Conservation (phyloP, 1,140 invertebrate species). For the Phocides pigmalion region DNA sequence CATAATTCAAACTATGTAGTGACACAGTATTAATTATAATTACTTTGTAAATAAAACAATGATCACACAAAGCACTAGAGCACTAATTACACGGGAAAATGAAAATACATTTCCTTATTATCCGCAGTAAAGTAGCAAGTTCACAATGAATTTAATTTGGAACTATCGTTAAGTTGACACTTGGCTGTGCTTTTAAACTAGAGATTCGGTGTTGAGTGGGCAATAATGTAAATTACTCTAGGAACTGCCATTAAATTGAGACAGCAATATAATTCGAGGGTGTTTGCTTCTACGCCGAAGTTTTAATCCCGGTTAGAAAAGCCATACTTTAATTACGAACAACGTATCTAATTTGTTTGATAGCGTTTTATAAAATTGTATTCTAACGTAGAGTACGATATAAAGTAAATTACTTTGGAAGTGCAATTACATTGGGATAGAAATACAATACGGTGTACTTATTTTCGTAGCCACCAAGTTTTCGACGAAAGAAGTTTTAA, state of each 20-base stretch:
- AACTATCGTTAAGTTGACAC: slow-evolving; percentile 32
- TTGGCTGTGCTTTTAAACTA: slow-evolving; percentile 24
- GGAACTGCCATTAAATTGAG: slow-evolving; percentile 28
- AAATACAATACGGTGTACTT: neutral
- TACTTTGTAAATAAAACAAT: too few species aligned
- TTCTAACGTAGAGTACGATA: neutral
- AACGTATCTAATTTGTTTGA: slow-evolving; percentile 1
- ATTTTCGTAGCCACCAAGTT: neutral
- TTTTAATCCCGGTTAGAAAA: slow-evolving; percentile 29
- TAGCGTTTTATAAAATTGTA: neutral
- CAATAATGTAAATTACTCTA: slow-evolving; percentile 29
- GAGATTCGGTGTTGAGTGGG: slow-evolving; percentile 24
- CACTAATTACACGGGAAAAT: neutral
- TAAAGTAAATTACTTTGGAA: neutral
- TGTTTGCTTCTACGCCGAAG: slow-evolving; percentile 17
- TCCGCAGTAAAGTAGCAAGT: slow-evolving; percentile 12
- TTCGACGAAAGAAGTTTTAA: neutral
- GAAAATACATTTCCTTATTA: slow-evolving; percentile 9
- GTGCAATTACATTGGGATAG: neutral
- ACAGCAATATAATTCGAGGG: slow-evolving; percentile 31
- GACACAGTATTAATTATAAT: too few species aligned
- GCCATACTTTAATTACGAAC: slow-evolving; percentile 23
- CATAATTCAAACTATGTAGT: too few species aligned
- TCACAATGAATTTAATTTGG: slow-evolving; percentile 27
- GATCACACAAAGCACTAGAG: too few species aligned